Base-by-base conservation (phyloP, 2,888 invertebrate species). In the Hyposoter dolosus region DNA sequence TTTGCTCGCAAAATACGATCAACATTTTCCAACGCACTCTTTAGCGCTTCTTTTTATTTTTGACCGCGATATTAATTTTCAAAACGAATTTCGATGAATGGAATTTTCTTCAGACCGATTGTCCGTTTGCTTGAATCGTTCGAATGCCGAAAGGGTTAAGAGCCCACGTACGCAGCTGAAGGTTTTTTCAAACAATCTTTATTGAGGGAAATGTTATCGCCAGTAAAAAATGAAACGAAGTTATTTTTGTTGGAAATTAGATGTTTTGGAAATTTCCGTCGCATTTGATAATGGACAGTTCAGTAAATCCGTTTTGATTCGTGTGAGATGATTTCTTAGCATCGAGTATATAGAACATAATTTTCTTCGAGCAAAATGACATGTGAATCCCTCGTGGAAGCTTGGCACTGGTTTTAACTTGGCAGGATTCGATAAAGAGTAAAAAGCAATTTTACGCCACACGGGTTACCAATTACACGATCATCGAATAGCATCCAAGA, bases 401-500 rank as follows among this genome's bases (percentile, higher is more conserved):
- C 47, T 69, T 69, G 45, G 47, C 69, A 69, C 19, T 15, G 3
- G 12, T 15, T 19, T 43, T 9, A 74, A 74, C 56, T 74, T 74
- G 74, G 60, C 74, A 56, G 35, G 15, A 23, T 50, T 76, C 23
- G 63, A 75, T 32, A 35, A 35, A 43, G 35, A 47, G 32, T 35
- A 50, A 50, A 63, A 35, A 32, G 0, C 23, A 40, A 43, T 43
- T 23, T 56, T 28, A 47, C 15, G 40, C n/a, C 65, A 43, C 47
- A 47, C 47, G 32, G 47, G 12, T 65, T 32, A 60, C 32, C 23
- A 60, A 78, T 69, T 78, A 78, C 28, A 45, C 53, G 56, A 76
- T 56, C 43, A n/a, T 32, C 68, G 69, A 32, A 56, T 69, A 43
- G 32, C 40, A 53, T 56, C 40, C 53, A 32, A 56, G 45, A 69